Evolutionary conservation across 2,888 invertebrate species (phyloP).

Genomic region (Amiota communis): DNA sequence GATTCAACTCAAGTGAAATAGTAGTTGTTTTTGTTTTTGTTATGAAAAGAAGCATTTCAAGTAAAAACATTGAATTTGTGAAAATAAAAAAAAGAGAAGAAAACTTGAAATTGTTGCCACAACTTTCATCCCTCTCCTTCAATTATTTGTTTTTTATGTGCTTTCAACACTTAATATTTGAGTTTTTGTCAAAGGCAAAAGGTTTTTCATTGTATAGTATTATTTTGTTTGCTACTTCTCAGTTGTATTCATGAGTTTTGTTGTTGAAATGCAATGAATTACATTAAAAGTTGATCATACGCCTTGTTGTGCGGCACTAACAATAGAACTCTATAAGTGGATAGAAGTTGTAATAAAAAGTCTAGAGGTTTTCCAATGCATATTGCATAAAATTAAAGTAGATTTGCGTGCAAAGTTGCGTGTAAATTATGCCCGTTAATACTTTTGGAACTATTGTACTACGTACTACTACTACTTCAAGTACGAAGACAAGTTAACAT

Average conservation of each 20-base stretch:
- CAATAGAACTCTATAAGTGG: too few relatives aligned
- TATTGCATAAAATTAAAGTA: constrained; percentile 25
- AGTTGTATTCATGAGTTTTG: constrained; percentile 28
- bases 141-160: neutral
- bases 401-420: neutral
- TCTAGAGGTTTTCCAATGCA: neutral
- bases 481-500: neutral
- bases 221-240: neutral
- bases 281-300: neutral
- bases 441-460: neutral
- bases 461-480: neutral
- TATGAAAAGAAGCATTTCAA: neutral
- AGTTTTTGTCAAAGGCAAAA: constrained; percentile 17
- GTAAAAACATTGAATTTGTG: neutral
- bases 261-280: constrained; percentile 16
- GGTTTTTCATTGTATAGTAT: neutral
- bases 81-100: neutral
- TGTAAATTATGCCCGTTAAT: constrained; percentile 6
- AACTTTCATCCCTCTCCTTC: neutral
- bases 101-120: constrained; percentile 23
- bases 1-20: neutral
- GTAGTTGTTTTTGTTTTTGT: neutral
- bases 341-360: too few relatives aligned
- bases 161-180: neutral
- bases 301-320: too few relatives aligned